phyloP scores from a whole-genome alignment of 2,797 vertebrate genomes.

The Astyanax mexicanus region DNA sequence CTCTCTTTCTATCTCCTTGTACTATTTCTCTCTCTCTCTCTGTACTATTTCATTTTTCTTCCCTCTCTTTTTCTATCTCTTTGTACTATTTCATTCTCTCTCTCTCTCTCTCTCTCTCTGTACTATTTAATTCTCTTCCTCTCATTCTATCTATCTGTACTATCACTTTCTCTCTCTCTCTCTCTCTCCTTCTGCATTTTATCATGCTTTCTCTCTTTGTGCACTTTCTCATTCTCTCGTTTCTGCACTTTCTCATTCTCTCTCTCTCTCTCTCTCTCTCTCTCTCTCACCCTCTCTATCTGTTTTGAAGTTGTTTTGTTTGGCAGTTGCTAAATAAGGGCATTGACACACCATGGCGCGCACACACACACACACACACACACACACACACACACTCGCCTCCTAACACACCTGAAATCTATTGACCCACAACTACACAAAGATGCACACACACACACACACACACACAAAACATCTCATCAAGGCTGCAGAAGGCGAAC shows the following conservation, averaged over 20 bases:
- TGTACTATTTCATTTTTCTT: no score
- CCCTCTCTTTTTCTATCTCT: no score
- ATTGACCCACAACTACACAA: no score
- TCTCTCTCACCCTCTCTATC: not conserved
- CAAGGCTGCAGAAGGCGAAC: conserved; percentile 25
- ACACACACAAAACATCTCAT: conserved; percentile 21
- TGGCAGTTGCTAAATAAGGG: no score
- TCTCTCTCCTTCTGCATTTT: not conserved
- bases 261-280: not conserved
- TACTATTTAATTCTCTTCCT: no score
- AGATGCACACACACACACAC: not conserved
- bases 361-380: not conserved
- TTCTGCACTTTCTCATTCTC: not conserved
- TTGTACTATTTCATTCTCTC: not conserved
- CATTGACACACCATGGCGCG: conserved; percentile 5
- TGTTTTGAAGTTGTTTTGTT: not conserved
- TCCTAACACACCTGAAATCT: no score
- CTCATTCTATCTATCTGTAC: no score
- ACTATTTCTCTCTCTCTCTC: no score
- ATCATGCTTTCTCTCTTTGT: not conserved
- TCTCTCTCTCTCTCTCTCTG: not conserved
- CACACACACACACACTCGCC: no score
- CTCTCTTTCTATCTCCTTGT: no score
- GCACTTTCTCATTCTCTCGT: not conserved
- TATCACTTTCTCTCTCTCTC: no score